Evolutionary conservation across 2,888 invertebrate genomes (phyloP).

Genomic region (Trilocha varians): DNA sequence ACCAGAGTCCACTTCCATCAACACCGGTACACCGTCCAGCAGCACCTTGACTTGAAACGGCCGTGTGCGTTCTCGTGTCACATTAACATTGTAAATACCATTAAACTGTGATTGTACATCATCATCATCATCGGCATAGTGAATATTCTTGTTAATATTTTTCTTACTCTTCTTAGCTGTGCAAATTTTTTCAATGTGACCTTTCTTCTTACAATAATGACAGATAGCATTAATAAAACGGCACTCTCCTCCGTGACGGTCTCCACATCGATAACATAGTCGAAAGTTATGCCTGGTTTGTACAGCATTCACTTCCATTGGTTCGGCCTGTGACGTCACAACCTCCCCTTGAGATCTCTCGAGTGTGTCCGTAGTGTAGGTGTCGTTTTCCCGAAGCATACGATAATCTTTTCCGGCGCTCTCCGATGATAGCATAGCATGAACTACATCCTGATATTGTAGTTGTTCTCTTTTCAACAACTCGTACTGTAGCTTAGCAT

Average conservation of each 20-base stretch:
- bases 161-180: neutral
- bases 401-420: slow-evolving; percentile 12
- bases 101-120: neutral
- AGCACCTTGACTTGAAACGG: neutral
- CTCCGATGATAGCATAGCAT: slow-evolving; percentile 13
- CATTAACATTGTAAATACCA: slow-evolving; percentile 1
- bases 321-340: too few species aligned
- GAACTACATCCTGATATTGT: slow-evolving; percentile 10
- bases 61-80: neutral
- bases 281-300: too few species aligned
- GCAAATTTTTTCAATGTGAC: too few species aligned
- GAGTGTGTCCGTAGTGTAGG: too few species aligned
- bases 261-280: too few species aligned
- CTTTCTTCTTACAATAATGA: too few species aligned
- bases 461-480: slow-evolving; percentile 14
- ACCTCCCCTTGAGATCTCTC: too few species aligned
- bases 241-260: too few species aligned
- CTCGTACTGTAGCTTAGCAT: slow-evolving; percentile 12
- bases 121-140: neutral
- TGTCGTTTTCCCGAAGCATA: slow-evolving; percentile 5
- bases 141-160: neutral
- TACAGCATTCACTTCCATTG: too few species aligned
- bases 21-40: slow-evolving; percentile 1
- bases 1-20: slow-evolving; percentile 6
- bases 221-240: too few species aligned